Evolutionary conservation across 2,888 invertebrate genomes (phyloP).

Genomic region (Anodontia alba): DNA sequence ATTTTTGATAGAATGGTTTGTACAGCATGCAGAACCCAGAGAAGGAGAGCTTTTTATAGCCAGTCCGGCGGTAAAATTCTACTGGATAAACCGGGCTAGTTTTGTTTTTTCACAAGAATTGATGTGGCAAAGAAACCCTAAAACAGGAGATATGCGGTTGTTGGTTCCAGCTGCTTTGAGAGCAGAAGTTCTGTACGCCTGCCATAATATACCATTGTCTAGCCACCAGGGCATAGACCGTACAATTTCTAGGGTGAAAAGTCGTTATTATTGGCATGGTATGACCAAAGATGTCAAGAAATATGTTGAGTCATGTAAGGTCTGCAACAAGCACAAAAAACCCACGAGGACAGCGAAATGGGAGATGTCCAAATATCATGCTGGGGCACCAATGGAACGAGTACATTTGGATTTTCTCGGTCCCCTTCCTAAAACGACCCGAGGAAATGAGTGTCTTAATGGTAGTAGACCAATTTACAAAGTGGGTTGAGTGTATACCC

Average conservation of each 20-base stretch:
- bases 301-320: too few species aligned
- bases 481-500: constrained; percentile 35
- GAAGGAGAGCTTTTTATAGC: background rate
- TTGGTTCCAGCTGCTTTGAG: background rate
- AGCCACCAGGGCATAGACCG: background rate
- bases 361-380: background rate
- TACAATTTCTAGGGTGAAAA: background rate
- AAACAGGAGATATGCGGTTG: too few species aligned
- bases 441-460: background rate
- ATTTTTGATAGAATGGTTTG: too few species aligned
- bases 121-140: background rate
- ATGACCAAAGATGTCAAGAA: too few species aligned
- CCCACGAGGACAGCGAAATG: too few species aligned
- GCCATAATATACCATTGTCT: background rate
- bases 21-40: background rate
- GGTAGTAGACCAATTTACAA: constrained; percentile 13
- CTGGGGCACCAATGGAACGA: background rate
- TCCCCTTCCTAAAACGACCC: background rate
- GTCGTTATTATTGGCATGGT: background rate
- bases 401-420: background rate
- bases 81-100: background rate
- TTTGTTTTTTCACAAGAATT: background rate
- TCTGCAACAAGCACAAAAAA: too few species aligned
- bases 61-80: background rate
- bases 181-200: background rate